phyloP scores from a whole-genome alignment of 92 coral and sea anemone genomes.

The Montipora capitata region DNA sequence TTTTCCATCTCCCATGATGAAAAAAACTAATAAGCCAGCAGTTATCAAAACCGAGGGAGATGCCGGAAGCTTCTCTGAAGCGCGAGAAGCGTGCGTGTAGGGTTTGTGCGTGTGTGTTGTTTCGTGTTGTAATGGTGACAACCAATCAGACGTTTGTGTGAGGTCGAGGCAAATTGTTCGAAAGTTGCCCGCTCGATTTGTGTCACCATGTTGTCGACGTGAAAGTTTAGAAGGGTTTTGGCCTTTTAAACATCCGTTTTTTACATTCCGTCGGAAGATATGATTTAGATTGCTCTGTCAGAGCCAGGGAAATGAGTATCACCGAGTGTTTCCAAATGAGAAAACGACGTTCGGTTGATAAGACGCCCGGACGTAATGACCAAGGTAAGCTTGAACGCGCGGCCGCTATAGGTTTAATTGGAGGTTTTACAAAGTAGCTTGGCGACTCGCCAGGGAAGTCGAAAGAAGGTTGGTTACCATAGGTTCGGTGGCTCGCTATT shows the following conservation, averaged over 20 bases:
- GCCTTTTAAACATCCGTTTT: not conserved
- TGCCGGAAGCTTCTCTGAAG: not conserved
- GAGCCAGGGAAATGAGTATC: conserved; percentile 74
- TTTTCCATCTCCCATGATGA: too few species aligned
- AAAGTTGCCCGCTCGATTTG: conserved; percentile 86
- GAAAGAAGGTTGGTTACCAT: too few species aligned
- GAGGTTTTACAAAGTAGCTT: too few species aligned
- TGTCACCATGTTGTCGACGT: conserved; percentile 3
- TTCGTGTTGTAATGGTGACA: conserved; percentile 2
- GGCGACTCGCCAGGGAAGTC: too few species aligned
- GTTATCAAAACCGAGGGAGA: too few species aligned
- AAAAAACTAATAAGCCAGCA: too few species aligned
- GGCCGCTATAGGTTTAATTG: not conserved
- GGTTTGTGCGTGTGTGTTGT: not conserved
- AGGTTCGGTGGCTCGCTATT: too few species aligned
- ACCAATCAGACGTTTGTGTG: conserved; percentile 59
- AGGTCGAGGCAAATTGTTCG: conserved; percentile 86
- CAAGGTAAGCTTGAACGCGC: conserved; percentile 23
- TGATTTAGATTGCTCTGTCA: not conserved
- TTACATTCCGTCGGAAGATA: not conserved
- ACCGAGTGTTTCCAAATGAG: conserved; percentile 90
- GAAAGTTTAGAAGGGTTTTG: not conserved
- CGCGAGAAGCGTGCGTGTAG: conserved; percentile 1
- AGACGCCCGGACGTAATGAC: conserved; percentile 73
- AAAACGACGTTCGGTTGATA: conserved; percentile 86